Evolutionary conservation across 2,888 invertebrate species (phyloP).

Genomic region (Seladonia tumulorum): DNA sequence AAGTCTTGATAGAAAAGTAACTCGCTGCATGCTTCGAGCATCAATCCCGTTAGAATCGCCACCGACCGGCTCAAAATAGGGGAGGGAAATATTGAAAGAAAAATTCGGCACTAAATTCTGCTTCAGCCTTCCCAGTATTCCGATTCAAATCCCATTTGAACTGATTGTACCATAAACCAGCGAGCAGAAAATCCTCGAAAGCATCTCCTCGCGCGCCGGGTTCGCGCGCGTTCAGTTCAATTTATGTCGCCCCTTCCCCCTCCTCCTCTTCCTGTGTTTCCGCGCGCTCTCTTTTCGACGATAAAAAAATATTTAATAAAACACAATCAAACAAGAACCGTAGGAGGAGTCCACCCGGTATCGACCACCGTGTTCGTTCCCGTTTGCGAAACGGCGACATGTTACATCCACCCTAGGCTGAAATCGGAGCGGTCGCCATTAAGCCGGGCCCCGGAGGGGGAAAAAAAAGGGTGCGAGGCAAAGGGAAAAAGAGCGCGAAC

Average conservation of each 20-base stretch:
- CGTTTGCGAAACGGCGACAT: conserved; percentile 36
- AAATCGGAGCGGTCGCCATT: conserved; percentile 55
- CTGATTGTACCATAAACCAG: conserved; percentile 15
- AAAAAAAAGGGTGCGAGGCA: conserved; percentile 4
- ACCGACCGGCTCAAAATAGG: not conserved
- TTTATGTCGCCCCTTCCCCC: not conserved
- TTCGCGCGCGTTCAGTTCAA: not conserved
- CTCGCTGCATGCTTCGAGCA: not conserved
- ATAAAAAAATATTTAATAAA: conserved; percentile 26
- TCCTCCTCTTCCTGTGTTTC: not conserved
- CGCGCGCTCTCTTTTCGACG: not conserved
- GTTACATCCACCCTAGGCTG: conserved; percentile 46
- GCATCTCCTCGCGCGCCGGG: too few relatives aligned
- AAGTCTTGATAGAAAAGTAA: not conserved
- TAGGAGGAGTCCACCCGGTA: conserved; percentile 11
- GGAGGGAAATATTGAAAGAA: not conserved
- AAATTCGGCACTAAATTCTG: not conserved
- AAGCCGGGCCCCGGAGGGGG: conserved; percentile 36
- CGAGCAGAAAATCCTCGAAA: not conserved
- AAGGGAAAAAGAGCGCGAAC: conserved; percentile 23
- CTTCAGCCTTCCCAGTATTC: not conserved
- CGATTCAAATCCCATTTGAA: not conserved
- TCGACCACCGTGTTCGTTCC: conserved; percentile 20
- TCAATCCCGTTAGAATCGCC: not conserved
- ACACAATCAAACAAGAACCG: conserved; percentile 16